These are phyloP conservation scores for Cariama cristata DNA, from an alignment of 2,113 vertebrate species.

Conservation along the genomic window DNA sequence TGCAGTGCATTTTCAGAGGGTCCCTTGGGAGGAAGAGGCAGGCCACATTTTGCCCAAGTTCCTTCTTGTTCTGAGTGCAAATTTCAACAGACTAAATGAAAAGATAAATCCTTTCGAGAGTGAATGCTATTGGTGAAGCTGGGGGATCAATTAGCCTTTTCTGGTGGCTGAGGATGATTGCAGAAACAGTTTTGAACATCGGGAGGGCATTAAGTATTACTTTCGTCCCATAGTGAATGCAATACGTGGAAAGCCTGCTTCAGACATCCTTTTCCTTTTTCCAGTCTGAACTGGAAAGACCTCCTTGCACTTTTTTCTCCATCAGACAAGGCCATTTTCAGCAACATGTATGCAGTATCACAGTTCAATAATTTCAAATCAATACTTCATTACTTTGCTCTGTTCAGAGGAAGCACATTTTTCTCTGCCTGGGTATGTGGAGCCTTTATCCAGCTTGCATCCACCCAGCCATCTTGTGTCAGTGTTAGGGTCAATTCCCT, in stretches of 20 bases:
- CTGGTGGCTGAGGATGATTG: background rate
- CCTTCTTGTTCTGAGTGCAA: background rate
- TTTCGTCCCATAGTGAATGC: background rate
- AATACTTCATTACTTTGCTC: background rate
- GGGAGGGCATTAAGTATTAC: background rate
- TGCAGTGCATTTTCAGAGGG: rapidly evolving
- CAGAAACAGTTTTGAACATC: slow-evolving; percentile 19
- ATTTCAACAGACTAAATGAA: background rate
- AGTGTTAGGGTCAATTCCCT: background rate
- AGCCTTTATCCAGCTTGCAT: background rate
- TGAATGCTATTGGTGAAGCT: background rate
- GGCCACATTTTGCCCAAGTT: background rate
- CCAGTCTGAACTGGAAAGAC: background rate
- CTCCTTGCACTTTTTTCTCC: background rate
- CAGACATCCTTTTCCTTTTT: slow-evolving; percentile 24
- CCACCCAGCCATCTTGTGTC: background rate
- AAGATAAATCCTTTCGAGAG: background rate
- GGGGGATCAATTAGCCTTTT: slow-evolving; percentile 25
- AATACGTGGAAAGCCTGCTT: background rate
- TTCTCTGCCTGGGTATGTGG: background rate
- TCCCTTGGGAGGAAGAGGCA: background rate
- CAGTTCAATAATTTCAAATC: slow-evolving; percentile 13
- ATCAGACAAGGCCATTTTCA: background rate
- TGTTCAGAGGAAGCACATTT: background rate
- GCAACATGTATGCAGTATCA: background rate